A percentile compares a stretch with the other conserved stretches of the same genome.
phyloP scores from a whole-genome alignment of 1,140 invertebrate species.

The Ericerus pela region DNA sequence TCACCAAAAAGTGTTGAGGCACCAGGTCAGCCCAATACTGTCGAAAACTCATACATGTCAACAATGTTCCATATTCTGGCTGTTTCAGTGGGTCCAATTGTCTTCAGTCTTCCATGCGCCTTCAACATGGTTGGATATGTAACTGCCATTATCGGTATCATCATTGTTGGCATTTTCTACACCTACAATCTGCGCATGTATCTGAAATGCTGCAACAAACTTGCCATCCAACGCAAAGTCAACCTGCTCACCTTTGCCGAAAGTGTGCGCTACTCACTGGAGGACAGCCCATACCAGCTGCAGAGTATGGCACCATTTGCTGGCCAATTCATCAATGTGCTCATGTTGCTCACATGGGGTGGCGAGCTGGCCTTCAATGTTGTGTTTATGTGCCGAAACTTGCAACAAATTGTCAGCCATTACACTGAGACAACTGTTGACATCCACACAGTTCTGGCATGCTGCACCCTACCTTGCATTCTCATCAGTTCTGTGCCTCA shows the following conservation, averaged over 20 bases:
- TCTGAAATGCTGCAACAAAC: slow-evolving; percentile 23
- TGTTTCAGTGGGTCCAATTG: slow-evolving; percentile 74
- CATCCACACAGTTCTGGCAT: background rate
- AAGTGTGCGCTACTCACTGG: background rate
- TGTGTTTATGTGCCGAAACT: background rate
- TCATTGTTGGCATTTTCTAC: slow-evolving; percentile 55
- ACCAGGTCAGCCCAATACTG: no score
- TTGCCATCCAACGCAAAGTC: background rate
- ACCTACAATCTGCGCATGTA: slow-evolving; percentile 66
- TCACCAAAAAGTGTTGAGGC: no score
- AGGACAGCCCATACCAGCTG: background rate
- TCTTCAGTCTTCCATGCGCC: slow-evolving; percentile 75
- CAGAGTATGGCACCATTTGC: background rate
- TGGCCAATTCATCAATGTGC: background rate
- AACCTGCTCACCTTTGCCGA: background rate
- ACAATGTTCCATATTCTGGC: slow-evolving; percentile 68
- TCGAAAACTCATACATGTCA: no score
- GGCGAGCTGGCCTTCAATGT: background rate
- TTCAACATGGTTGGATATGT: slow-evolving; percentile 61
- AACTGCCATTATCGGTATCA: slow-evolving; percentile 43
- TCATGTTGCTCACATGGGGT: background rate
- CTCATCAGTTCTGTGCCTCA: background rate
- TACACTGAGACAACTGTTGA: background rate
- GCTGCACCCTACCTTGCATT: background rate
- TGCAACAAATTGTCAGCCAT: background rate